phyloP scores from a whole-genome alignment of 2,113 vertebrate genomes.

The Stegastes partitus region DNA sequence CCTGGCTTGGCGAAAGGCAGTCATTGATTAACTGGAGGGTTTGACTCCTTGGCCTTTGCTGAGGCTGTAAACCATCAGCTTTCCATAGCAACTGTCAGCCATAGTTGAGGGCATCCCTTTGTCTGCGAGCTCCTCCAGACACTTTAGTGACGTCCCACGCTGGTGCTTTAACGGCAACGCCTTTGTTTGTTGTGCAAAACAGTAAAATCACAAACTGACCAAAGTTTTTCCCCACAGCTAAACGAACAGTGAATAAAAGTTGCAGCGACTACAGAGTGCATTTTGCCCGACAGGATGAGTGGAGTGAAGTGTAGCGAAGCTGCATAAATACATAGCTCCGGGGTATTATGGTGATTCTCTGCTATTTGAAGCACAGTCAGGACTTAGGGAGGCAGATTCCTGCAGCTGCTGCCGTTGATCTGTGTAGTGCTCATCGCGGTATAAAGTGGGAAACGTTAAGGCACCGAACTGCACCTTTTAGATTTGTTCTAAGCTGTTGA shows the following conservation, averaged over 20 bases:
- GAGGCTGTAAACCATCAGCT: constrained; percentile 68
- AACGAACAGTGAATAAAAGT: not conserved
- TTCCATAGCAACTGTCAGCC: constrained; percentile 74
- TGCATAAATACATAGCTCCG: not conserved
- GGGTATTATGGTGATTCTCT: not conserved
- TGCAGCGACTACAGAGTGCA: not conserved
- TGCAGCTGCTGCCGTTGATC: not conserved
- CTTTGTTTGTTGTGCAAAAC: constrained; percentile 40
- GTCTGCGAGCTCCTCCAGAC: constrained; percentile 49
- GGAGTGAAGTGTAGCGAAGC: not conserved
- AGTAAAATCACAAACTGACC: constrained; percentile 6
- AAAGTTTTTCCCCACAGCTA: not conserved
- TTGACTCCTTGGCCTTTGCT: constrained; percentile 69
- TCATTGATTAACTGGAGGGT: constrained; percentile 74
- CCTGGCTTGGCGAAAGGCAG: constrained; percentile 30
- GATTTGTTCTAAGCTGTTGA: not conserved
- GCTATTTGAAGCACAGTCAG: constrained; percentile 16
- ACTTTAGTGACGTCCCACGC: constrained; percentile 31
- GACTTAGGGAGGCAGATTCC: not conserved
- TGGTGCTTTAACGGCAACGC: not conserved
- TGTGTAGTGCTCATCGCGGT: not conserved
- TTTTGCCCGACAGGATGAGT: not conserved
- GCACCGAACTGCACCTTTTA: not conserved
- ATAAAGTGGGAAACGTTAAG: not conserved
- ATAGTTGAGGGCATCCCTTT: constrained; percentile 64